Evolutionary conservation across 2,113 vertebrate genomes (phyloP).

Genomic region (Pelecanus crispus): DNA sequence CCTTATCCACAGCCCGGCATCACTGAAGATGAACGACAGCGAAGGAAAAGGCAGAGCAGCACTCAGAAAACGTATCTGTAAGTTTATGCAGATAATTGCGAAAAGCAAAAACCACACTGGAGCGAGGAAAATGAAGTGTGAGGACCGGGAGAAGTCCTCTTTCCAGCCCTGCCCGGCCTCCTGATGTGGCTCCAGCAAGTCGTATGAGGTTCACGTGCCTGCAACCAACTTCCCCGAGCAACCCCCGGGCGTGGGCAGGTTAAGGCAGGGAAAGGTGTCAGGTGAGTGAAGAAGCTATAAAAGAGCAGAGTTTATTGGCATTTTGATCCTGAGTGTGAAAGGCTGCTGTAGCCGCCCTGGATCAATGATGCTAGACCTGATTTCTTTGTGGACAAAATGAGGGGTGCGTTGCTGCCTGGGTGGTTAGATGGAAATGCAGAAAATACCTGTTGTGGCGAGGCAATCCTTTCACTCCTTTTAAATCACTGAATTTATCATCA

Average conservation of each 20-base stretch:
- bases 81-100: neutral
- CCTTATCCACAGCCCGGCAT: neutral
- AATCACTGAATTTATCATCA: neutral
- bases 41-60: neutral
- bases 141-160: neutral
- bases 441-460: neutral
- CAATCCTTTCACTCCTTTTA: neutral
- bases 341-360: neutral
- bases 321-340: neutral
- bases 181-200: neutral
- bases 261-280: neutral
- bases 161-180: neutral
- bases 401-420: neutral
- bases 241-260: neutral
- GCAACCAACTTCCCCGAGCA: neutral
- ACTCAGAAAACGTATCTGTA: neutral
- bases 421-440: neutral
- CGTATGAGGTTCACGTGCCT: neutral
- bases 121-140: neutral
- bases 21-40: fast-evolving
- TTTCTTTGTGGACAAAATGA: neutral
- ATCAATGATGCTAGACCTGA: neutral
- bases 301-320: neutral
- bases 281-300: neutral
- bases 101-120: neutral